Percentiles rank a stretch among this genome's conserved stretches.
phyloP scores from a whole-genome alignment of 2,888 invertebrate genomes.

The Antheraea yamamai region DNA sequence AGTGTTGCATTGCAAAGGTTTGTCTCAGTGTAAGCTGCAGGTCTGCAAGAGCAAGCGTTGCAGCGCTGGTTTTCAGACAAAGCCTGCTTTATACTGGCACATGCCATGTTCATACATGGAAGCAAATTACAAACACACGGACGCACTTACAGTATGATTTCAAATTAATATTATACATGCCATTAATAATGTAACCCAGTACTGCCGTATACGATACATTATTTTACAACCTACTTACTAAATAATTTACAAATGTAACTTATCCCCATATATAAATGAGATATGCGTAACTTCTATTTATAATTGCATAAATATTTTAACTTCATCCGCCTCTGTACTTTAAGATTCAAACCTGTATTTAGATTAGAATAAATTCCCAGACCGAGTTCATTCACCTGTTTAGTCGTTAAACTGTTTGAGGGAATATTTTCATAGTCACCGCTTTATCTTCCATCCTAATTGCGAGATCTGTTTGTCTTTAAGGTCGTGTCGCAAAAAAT shows the following conservation, averaged over 20 bases:
- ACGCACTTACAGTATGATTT: too few relatives aligned
- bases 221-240: too few relatives aligned
- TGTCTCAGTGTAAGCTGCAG: too few relatives aligned
- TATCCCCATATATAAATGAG: constrained; percentile 26
- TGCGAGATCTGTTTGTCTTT: constrained; percentile 1
- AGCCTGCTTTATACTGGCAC: too few relatives aligned
- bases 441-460: constrained; percentile 13
- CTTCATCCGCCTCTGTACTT: constrained; percentile 26
- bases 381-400: constrained; percentile 22
- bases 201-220: too few relatives aligned
- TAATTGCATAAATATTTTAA: constrained; percentile 28
- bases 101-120: too few relatives aligned
- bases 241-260: constrained; percentile 18
- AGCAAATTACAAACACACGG: too few relatives aligned
- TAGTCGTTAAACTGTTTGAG: constrained; percentile 16
- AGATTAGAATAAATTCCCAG: constrained; percentile 18
- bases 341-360: constrained; percentile 25
- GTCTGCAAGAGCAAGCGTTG: too few relatives aligned
- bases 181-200: too few relatives aligned
- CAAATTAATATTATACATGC: too few relatives aligned
- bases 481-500: constrained; percentile 1
- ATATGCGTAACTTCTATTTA: constrained; percentile 24
- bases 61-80: too few relatives aligned
- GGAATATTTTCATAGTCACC: constrained; percentile 13
- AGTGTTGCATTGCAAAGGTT: too few relatives aligned